Evolutionary conservation across 2,797 vertebrate genomes (phyloP).

Genomic region (Tamandua tetradactyla): DNA sequence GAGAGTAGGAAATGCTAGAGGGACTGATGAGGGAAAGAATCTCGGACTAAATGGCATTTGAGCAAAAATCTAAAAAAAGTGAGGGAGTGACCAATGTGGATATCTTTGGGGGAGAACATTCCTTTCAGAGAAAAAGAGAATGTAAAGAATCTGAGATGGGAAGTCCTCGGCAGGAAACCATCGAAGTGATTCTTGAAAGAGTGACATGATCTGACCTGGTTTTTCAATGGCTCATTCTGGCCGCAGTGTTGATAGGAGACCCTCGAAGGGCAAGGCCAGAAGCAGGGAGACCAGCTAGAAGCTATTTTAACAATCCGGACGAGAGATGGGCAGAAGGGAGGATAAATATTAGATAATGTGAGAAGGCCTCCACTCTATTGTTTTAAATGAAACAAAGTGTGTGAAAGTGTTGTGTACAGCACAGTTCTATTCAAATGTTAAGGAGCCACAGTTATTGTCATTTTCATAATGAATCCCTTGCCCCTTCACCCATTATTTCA

Average conservation of each 20-base stretch:
- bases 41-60: background rate
- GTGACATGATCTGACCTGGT: background rate
- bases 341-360: background rate
- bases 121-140: background rate
- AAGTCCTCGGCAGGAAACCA: background rate
- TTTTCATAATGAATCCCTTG: background rate
- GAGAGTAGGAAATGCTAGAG: background rate
- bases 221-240: background rate
- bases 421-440: background rate
- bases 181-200: background rate
- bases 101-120: background rate
- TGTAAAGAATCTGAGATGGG: background rate
- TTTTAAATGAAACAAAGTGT: background rate
- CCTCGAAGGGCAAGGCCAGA: background rate
- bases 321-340: background rate
- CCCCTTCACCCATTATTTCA: background rate
- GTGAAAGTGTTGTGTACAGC: background rate
- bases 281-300: background rate
- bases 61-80: background rate
- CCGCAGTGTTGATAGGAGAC: background rate
- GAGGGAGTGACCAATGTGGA: background rate
- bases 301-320: background rate
- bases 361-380: background rate
- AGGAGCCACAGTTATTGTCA: background rate
- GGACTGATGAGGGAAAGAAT: background rate